Percentiles rank a stretch among this genome's conserved stretches.
phyloP scores from a whole-genome alignment of 2,888 invertebrate genomes.

The Mimas tiliae region DNA sequence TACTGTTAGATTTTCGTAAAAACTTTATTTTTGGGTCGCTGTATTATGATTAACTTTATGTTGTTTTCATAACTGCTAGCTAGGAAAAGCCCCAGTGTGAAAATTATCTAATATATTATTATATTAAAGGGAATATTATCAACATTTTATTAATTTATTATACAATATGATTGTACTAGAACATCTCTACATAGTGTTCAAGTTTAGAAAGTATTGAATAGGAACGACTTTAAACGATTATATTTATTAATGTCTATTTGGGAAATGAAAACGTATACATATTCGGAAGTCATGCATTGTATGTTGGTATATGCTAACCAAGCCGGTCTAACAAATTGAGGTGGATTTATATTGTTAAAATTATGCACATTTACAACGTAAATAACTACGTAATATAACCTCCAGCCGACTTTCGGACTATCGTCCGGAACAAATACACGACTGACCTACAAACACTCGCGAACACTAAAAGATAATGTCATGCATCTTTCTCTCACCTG shows the following conservation, averaged over 20 bases:
- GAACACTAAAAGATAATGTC: constrained; percentile 71
- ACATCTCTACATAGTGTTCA: background rate
- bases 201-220: background rate
- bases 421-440: constrained; percentile 82
- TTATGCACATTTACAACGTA: constrained; percentile 60
- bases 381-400: constrained; percentile 78
- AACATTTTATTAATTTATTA: background rate
- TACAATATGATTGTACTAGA: background rate
- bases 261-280: background rate
- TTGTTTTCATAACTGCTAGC: background rate
- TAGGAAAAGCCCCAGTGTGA: too few relatives aligned
- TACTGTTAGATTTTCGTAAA: background rate
- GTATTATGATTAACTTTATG: too few relatives aligned
- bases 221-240: background rate
- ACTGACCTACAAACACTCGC: constrained; percentile 83
- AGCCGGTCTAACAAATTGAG: constrained; percentile 41
- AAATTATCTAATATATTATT: background rate
- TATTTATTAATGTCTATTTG: background rate
- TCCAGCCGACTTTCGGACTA: constrained; percentile 84
- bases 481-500: constrained; percentile 68
- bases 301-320: constrained; percentile 39
- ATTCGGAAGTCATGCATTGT: background rate
- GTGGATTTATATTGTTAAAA: constrained; percentile 51
- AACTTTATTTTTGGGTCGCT: background rate
- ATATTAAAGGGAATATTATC: too few relatives aligned